Evolutionary conservation across 1,140 invertebrate genomes (phyloP).

Genomic region (Drosophila ohnishii): DNA sequence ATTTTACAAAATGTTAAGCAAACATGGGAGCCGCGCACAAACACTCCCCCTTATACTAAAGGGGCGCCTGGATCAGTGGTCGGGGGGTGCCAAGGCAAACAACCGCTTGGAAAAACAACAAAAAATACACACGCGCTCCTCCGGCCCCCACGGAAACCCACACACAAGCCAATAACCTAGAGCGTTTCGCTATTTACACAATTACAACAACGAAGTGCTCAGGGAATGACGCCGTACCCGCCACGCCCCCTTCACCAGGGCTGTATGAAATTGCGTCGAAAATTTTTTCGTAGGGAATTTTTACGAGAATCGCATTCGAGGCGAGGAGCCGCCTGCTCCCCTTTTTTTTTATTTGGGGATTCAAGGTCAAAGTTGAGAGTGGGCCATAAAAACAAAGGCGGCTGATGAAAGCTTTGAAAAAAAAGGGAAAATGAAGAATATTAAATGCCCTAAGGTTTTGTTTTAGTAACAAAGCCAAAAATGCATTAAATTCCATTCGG

Average conservation of each 20-base stretch:
- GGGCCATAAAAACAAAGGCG: conserved; percentile 57
- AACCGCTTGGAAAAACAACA: conserved; percentile 52
- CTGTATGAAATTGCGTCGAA: conserved; percentile 70
- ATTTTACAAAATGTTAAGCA: conserved; percentile 64
- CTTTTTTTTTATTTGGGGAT: conserved; percentile 40
- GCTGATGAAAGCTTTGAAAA: conserved; percentile 13
- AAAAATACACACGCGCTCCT: conserved; percentile 44
- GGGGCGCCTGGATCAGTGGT: neutral
- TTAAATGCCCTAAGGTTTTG: neutral
- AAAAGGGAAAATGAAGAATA: neutral
- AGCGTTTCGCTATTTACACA: conserved; percentile 77
- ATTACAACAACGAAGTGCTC: conserved; percentile 60
- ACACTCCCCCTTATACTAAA: neutral
- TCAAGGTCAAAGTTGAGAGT: conserved; percentile 74
- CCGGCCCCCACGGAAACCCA: conserved; percentile 29
- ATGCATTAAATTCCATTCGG: too few relatives aligned
- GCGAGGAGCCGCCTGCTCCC: conserved; percentile 15
- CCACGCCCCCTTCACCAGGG: conserved; percentile 1
- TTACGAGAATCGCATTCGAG: conserved; percentile 55
- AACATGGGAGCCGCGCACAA: conserved; percentile 52
- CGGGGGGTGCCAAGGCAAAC: conserved; percentile 39
- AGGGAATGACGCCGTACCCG: neutral
- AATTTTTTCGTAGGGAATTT: conserved; percentile 57
- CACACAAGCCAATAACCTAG: conserved; percentile 71
- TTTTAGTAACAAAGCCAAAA: too few relatives aligned